Conservation (phyloP, 2,113 vertebrate species). For the Ceratotherium simum region DNA sequence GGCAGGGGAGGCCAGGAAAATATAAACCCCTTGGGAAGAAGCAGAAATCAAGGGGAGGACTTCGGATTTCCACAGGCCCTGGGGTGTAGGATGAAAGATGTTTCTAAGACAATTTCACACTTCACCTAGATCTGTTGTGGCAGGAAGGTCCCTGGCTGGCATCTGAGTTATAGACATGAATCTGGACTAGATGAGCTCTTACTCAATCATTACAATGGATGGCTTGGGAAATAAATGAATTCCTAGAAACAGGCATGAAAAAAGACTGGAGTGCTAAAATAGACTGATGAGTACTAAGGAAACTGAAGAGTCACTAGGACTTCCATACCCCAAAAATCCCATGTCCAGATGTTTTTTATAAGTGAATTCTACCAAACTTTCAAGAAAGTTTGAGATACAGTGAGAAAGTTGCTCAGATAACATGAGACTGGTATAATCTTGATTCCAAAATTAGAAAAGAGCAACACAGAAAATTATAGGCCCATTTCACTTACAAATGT, state of each 20-base stretch:
- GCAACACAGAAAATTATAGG: neutral
- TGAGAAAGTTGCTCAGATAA: neutral
- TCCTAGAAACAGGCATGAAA: neutral
- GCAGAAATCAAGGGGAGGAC: neutral
- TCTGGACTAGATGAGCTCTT: neutral
- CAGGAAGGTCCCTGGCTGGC: neutral
- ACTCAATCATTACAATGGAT: neutral
- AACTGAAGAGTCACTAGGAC: neutral
- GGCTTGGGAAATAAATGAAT: neutral
- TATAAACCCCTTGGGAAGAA: neutral
- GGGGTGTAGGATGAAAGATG: neutral
- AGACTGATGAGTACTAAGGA: neutral
- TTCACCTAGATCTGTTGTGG: neutral
- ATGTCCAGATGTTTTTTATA: neutral
- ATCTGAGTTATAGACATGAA: neutral
- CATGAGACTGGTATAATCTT: neutral
- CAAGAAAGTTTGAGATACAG: neutral
- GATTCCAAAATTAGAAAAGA: constrained; percentile 20
- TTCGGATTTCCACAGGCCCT: neutral
- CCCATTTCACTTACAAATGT: neutral
- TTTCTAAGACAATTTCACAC: neutral
- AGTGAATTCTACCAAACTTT: neutral
- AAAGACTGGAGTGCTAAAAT: neutral
- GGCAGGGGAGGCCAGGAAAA: neutral
- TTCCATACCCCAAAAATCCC: neutral